Evolutionary conservation across 2,888 invertebrate species (phyloP).

Genomic region (Antitype chi): DNA sequence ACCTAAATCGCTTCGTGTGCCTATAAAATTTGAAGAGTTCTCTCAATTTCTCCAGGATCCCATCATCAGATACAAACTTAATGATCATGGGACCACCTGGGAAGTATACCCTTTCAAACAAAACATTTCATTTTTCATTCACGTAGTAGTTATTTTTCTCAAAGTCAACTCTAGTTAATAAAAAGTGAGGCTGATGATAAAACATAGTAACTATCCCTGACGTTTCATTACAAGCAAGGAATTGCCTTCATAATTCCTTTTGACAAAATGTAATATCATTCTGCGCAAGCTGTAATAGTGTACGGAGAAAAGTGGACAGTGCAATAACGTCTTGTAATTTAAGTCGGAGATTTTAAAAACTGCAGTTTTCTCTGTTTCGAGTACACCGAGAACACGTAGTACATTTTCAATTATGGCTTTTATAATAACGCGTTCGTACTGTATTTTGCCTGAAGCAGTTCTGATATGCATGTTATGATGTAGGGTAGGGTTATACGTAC

Average conservation of each 20-base stretch:
- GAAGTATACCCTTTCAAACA: too few species aligned
- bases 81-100: too few species aligned
- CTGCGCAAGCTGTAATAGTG: conserved; percentile 20
- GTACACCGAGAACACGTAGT: conserved; percentile 25
- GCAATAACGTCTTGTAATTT: conserved; percentile 49
- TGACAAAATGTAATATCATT: conserved; percentile 46
- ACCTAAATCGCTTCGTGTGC: too few species aligned
- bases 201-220: conserved; percentile 9
- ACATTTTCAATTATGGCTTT: conserved; percentile 30
- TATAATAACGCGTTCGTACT: not conserved
- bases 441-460: conserved; percentile 7
- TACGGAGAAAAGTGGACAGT: conserved; percentile 6
- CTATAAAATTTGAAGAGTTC: too few species aligned
- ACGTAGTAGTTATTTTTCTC: not conserved
- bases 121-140: too few species aligned
- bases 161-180: not conserved
- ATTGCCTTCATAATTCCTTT: conserved; percentile 39
- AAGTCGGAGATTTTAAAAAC: conserved; percentile 32
- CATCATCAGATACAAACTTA: too few species aligned
- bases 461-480: not conserved
- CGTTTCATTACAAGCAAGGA: conserved; percentile 35
- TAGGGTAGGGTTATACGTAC: not conserved
- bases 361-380: conserved; percentile 10
- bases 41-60: too few species aligned
- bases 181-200: conserved; percentile 12